A percentile compares a stretch with the other conserved stretches of the same genome.
Evolutionary conservation across 2,113 vertebrate genomes (phyloP).

Genomic region (Barnardius zonarius): DNA sequence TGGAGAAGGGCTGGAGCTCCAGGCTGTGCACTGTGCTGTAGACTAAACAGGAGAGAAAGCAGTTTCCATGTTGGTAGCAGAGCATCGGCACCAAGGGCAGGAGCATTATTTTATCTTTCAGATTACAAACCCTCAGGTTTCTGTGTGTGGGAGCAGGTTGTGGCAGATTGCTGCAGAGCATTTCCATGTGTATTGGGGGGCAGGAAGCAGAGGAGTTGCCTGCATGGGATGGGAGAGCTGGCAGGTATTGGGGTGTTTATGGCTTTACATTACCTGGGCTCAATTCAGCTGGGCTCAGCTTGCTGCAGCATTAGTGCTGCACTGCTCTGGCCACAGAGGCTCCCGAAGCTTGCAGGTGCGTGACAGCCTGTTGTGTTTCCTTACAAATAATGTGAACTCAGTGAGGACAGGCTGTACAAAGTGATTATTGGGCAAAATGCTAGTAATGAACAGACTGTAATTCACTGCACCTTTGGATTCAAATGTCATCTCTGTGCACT

Average conservation of each 20-base stretch:
- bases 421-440: background rate
- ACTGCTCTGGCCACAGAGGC: background rate
- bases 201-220: background rate
- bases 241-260: background rate
- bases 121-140: background rate
- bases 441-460: conserved; percentile 6
- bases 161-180: rapidly evolving
- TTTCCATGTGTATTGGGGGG: rapidly evolving
- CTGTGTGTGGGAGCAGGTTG: background rate
- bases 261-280: background rate
- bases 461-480: background rate
- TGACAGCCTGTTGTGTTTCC: background rate
- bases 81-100: background rate
- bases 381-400: background rate
- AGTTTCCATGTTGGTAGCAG: background rate
- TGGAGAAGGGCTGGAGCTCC: background rate
- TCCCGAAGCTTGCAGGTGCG: background rate
- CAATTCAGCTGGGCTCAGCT: background rate
- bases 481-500: background rate
- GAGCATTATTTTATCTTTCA: background rate
- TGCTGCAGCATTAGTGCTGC: background rate
- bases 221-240: background rate
- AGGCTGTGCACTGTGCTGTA: background rate
- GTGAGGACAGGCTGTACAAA: background rate
- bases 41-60: background rate